Evolutionary conservation across 2,113 vertebrate species (phyloP).

Genomic region (Erythrolamprus reginae): DNA sequence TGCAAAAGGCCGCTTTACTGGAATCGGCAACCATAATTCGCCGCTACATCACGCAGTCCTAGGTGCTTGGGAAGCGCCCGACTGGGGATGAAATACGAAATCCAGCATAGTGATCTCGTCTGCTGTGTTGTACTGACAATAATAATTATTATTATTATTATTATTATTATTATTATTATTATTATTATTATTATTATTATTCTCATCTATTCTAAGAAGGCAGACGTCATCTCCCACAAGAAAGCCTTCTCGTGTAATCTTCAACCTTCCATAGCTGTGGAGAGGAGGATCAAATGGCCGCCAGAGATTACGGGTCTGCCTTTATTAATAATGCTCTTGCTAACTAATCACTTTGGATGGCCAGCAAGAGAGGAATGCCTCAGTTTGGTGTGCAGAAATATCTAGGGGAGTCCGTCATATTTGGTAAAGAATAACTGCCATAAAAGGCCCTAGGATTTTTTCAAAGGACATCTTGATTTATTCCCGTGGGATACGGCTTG

Average conservation of each 20-base stretch:
- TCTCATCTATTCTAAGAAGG: background rate
- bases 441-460: background rate
- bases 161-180: no score
- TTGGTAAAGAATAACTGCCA: background rate
- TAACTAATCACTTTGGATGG: background rate
- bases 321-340: background rate
- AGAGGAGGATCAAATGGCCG: background rate
- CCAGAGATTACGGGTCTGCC: background rate
- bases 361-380: background rate
- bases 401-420: background rate
- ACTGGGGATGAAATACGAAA: no score
- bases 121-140: no score
- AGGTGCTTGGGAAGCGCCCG: no score
- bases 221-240: background rate
- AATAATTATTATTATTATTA: no score
- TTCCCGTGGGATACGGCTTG: background rate
- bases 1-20: no score
- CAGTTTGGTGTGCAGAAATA: background rate
- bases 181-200: no score
- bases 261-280: background rate
- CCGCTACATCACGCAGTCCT: no score
- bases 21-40: no score
- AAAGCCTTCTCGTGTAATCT: background rate
- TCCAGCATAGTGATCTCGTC: no score
- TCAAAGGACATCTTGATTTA: background rate